phyloP scores from a whole-genome alignment of 2,113 vertebrate species.

The Hydropotes inermis region DNA sequence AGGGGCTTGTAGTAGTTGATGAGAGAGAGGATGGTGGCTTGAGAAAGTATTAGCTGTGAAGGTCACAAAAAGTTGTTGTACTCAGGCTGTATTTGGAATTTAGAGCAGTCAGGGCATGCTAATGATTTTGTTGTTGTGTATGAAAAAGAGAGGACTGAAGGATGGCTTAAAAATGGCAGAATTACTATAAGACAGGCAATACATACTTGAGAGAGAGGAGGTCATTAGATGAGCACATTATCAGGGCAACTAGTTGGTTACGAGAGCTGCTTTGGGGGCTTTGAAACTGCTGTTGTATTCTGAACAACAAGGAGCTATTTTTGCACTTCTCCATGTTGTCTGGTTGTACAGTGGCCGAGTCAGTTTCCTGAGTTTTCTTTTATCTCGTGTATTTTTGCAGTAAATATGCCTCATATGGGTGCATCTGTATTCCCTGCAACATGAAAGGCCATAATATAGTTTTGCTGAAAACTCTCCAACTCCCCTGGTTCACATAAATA shows the following conservation, averaged over 20 bases:
- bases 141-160: conserved; percentile 12
- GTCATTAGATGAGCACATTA: neutral
- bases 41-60: neutral
- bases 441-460: neutral
- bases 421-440: neutral
- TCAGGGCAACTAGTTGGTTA: neutral
- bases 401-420: neutral
- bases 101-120: neutral
- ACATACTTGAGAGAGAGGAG: neutral
- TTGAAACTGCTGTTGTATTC: neutral
- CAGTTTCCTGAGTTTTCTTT: neutral
- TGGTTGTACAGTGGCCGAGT: neutral
- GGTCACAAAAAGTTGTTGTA: neutral
- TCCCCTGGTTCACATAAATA: neutral
- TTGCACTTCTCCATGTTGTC: neutral
- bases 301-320: neutral
- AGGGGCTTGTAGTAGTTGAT: neutral
- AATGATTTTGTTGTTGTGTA: neutral
- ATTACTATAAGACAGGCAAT: neutral
- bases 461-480: neutral
- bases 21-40: neutral
- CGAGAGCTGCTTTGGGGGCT: neutral
- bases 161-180: neutral
- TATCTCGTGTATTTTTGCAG: neutral
- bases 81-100: neutral